phyloP scores from a whole-genome alignment of 2,113 vertebrate genomes.

The Lutjanus erythropterus region DNA sequence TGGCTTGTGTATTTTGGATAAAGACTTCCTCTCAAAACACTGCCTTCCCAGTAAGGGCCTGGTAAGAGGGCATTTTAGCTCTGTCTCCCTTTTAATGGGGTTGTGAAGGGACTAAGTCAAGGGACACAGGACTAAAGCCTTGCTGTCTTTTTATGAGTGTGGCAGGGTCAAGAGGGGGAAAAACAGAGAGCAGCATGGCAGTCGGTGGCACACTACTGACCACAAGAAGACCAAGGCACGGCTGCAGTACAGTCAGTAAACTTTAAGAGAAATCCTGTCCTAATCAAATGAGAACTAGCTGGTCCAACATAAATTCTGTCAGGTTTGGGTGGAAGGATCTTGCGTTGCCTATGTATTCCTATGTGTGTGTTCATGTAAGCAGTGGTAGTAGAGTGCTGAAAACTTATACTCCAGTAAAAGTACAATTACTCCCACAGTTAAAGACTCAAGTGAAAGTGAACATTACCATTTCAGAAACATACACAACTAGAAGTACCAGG shows the following conservation, averaged over 20 bases:
- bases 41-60: conserved; percentile 25
- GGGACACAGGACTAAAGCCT: conserved; percentile 28
- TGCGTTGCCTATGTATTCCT: neutral
- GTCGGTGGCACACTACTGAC: conserved; percentile 15
- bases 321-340: conserved; percentile 1
- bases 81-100: conserved; percentile 41
- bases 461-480: too few relatives aligned
- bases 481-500: too few relatives aligned
- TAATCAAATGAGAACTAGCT: neutral
- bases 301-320: neutral
- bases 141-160: conserved; percentile 36
- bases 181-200: conserved; percentile 38
- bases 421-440: too few relatives aligned
- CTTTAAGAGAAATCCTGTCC: conserved; percentile 26
- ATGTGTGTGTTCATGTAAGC: neutral
- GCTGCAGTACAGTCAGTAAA: conserved; percentile 14
- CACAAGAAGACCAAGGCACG: conserved; percentile 64
- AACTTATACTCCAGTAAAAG: too few relatives aligned
- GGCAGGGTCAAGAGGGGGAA: conserved; percentile 31
- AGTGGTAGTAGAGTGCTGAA: too few relatives aligned
- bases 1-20: conserved; percentile 29
- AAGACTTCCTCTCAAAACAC: conserved; percentile 16
- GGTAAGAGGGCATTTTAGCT: conserved; percentile 33
- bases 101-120: conserved; percentile 26
- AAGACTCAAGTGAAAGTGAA: too few relatives aligned